phyloP scores from a whole-genome alignment of 92 coral and sea anemone species.

The Porites rus region DNA sequence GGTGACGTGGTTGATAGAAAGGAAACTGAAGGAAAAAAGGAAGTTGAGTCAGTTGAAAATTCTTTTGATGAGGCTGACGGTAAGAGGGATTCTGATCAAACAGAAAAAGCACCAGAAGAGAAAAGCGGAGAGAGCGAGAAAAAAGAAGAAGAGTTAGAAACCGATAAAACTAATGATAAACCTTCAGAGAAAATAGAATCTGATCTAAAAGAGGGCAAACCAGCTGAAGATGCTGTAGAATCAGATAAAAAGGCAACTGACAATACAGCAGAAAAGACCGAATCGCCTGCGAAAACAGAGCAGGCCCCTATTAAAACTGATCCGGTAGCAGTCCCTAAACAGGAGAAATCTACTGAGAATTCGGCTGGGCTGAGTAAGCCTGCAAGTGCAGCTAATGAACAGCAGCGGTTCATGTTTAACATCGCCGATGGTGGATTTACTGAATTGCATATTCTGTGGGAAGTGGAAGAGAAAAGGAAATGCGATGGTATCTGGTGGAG shows the following conservation, averaged over 20 bases:
- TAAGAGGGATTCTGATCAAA: background rate
- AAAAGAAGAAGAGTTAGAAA: constrained; percentile 8
- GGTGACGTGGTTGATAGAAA: constrained; percentile 2
- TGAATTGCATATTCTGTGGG: constrained; percentile 97
- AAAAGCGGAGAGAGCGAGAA: constrained; percentile 20
- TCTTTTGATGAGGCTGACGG: constrained; percentile 9
- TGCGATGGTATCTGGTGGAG: constrained; percentile 99
- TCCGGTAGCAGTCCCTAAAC: constrained; percentile 8
- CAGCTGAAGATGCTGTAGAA: background rate
- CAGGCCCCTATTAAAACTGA: constrained; percentile 31
- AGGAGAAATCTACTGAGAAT: constrained; percentile 40
- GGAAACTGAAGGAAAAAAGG: constrained; percentile 11
- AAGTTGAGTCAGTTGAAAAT: constrained; percentile 14
- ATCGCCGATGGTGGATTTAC: constrained; percentile 99
- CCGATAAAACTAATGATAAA: constrained; percentile 7
- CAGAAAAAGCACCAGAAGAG: constrained; percentile 11
- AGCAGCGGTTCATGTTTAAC: constrained; percentile 90
- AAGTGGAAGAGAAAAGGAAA: constrained; percentile 96
- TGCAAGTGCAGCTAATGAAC: constrained; percentile 35
- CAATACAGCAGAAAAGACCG: constrained; percentile 49
- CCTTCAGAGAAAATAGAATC: constrained; percentile 26
- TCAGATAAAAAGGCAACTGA: constrained; percentile 25
- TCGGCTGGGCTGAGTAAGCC: constrained; percentile 13
- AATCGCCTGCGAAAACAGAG: constrained; percentile 40
- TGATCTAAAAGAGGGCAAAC: constrained; percentile 25